Evolutionary conservation across 2,888 invertebrate species (phyloP).

Genomic region (Drosophila koepferae): DNA sequence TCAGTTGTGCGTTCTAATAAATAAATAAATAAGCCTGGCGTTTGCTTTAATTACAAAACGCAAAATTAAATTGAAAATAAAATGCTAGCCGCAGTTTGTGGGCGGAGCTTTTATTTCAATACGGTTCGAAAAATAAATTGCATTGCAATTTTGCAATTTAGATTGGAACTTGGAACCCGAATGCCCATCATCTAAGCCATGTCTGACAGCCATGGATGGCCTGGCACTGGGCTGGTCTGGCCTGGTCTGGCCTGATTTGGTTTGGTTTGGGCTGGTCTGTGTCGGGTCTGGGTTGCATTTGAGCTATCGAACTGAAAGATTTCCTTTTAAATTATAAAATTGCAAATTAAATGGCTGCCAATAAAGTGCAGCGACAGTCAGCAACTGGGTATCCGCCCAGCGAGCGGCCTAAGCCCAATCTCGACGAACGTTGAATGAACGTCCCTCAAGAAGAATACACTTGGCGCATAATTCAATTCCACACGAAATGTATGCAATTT

Average conservation of each 20-base stretch:
- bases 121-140: slow-evolving; percentile 52
- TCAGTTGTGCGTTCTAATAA: slow-evolving; percentile 78
- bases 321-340: slow-evolving; percentile 80
- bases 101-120: slow-evolving; percentile 35
- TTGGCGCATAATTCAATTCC: slow-evolving; percentile 76
- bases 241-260: neutral
- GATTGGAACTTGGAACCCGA: slow-evolving; percentile 27
- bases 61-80: slow-evolving; percentile 77
- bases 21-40: slow-evolving; percentile 74
- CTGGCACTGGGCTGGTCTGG: neutral
- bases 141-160: slow-evolving; percentile 59
- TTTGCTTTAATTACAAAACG: slow-evolving; percentile 74
- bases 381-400: slow-evolving; percentile 32
- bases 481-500: slow-evolving; percentile 79
- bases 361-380: slow-evolving; percentile 57
- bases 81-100: slow-evolving; percentile 62
- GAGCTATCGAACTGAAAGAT: slow-evolving; percentile 80
- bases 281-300: slow-evolving; percentile 47
- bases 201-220: slow-evolving; percentile 49
- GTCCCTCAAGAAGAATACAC: slow-evolving; percentile 38
- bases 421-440: slow-evolving; percentile 27
- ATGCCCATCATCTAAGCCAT: slow-evolving; percentile 21
- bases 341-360: slow-evolving; percentile 78
- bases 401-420: slow-evolving; percentile 11
- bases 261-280: neutral